phyloP scores from a whole-genome alignment of 2,113 vertebrate genomes.

The Corythoichthys haematopterus region DNA sequence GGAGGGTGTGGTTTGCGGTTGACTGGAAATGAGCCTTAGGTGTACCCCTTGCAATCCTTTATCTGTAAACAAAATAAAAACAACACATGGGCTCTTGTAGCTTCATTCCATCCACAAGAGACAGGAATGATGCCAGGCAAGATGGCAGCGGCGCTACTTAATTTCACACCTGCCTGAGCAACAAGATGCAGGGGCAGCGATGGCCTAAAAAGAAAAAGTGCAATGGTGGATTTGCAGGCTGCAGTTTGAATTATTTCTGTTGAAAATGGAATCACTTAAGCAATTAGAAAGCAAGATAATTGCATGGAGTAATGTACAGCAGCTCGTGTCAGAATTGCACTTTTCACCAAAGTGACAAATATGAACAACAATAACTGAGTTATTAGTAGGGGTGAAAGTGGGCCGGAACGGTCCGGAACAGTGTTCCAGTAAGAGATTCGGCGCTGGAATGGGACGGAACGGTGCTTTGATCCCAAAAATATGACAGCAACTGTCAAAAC shows the following conservation, averaged over 20 bases:
- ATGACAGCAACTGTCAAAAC: no score
- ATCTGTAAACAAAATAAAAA: background rate
- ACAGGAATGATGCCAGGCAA: background rate
- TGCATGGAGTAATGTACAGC: background rate
- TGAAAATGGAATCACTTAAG: background rate
- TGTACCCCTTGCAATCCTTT: background rate
- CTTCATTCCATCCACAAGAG: conserved; percentile 2
- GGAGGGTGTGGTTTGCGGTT: background rate
- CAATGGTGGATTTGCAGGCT: background rate
- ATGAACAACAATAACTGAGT: background rate
- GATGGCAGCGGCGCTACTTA: conserved; percentile 21
- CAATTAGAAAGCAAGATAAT: background rate
- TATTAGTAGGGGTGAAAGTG: no score
- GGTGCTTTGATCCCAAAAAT: no score
- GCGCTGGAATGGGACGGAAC: no score
- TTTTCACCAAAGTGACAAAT: background rate
- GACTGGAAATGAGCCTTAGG: background rate
- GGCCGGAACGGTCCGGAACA: no score
- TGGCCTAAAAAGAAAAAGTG: background rate
- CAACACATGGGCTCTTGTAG: background rate
- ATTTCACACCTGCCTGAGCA: conserved; percentile 30
- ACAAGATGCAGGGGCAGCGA: background rate
- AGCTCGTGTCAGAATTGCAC: background rate
- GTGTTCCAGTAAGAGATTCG: no score
- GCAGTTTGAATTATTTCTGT: background rate